Evolutionary conservation across 1,140 invertebrate genomes (phyloP).

Genomic region (Magallana ariakensis): DNA sequence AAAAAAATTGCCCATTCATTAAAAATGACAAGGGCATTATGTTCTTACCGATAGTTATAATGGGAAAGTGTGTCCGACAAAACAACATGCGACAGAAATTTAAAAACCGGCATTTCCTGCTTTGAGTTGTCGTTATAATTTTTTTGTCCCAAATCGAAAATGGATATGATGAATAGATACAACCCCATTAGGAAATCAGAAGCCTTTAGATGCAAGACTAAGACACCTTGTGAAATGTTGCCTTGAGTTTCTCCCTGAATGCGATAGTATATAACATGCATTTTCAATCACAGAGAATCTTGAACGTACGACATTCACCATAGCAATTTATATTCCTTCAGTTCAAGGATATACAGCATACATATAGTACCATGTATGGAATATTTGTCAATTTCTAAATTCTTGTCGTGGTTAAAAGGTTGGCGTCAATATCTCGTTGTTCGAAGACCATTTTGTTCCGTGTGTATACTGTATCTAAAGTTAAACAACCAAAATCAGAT

Average conservation of each 20-base stretch:
- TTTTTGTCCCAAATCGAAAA: slow-evolving; percentile 66
- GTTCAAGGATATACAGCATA: background rate
- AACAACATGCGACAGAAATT: slow-evolving; percentile 75
- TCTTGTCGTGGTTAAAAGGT: background rate
- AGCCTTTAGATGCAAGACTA: slow-evolving; percentile 60
- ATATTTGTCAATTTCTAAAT: background rate
- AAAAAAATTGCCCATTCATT: too few relatives aligned
- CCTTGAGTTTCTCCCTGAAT: background rate
- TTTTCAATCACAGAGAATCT: slow-evolving; percentile 58
- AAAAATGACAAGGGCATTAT: background rate
- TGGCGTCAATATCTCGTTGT: background rate
- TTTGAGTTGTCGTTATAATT: slow-evolving; percentile 83
- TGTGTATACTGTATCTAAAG: background rate
- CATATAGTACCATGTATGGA: background rate
- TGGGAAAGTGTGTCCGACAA: slow-evolving; percentile 77
- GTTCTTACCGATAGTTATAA: slow-evolving; percentile 65
- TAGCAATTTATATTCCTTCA: background rate
- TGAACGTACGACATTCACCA: background rate
- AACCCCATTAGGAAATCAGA: slow-evolving; percentile 72
- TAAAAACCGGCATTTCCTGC: slow-evolving; percentile 54
- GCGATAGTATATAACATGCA: slow-evolving; percentile 42
- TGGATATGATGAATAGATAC: slow-evolving; percentile 70
- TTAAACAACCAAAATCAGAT: slow-evolving; percentile 1
- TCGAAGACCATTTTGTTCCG: background rate
- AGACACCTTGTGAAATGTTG: background rate